A percentile compares a stretch with the other conserved stretches of the same genome.
These are phyloP conservation scores for Desmodus rotundus DNA, from an alignment of 2,113 vertebrate genomes.

Conservation along the genomic window DNA sequence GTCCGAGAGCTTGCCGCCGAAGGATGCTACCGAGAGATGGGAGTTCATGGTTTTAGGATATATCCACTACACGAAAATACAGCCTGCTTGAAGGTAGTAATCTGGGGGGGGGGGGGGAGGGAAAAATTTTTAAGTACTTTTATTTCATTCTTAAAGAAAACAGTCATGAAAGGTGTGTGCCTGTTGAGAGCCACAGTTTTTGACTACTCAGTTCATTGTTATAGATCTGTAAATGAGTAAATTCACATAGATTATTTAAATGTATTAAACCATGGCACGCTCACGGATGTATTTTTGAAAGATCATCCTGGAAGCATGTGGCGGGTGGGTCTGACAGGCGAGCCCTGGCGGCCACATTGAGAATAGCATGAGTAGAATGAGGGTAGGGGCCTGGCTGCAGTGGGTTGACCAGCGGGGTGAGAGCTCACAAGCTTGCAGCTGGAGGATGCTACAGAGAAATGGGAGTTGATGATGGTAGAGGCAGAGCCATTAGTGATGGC, in stretches of 20 bases:
- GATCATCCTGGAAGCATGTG: background rate
- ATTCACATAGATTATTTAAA: background rate
- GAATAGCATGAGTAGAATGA: background rate
- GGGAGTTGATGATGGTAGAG: background rate
- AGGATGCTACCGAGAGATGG: background rate
- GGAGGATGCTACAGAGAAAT: background rate
- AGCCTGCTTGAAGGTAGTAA: background rate
- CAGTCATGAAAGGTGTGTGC: background rate
- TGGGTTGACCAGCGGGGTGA: rapidly evolving
- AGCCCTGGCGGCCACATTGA: rapidly evolving
- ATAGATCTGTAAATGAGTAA: background rate
- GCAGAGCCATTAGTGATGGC: background rate
- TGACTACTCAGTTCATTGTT: background rate
- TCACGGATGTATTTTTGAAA: background rate
- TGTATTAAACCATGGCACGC: background rate
- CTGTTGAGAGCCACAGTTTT: background rate
- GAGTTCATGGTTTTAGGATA: background rate
- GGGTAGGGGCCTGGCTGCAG: background rate
- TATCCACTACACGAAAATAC: background rate
- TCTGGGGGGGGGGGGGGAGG: background rate
- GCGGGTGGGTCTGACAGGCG: background rate
- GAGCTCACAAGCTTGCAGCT: background rate
- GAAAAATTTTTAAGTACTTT: background rate
- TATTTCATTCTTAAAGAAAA: background rate
- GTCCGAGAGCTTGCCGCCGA: background rate